These are phyloP conservation scores for Spatula versicolor DNA, from an alignment of 2,797 vertebrate genomes.

Conservation along the genomic window DNA sequence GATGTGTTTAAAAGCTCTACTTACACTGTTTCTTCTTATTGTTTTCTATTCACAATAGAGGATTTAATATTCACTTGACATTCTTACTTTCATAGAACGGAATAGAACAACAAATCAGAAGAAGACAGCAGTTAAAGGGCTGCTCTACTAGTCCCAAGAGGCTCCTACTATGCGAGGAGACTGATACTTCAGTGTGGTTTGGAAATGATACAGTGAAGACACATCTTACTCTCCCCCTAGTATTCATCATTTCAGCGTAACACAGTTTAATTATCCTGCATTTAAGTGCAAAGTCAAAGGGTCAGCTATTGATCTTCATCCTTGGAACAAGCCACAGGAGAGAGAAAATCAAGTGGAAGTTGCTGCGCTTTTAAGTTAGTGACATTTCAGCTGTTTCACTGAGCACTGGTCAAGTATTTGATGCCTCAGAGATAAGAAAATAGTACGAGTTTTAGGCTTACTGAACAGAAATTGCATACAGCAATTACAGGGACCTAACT, in stretches of 20 bases:
- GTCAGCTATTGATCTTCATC: slow-evolving; percentile 24
- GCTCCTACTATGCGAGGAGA: not conserved
- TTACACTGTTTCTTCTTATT: not conserved
- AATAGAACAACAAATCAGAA: not conserved
- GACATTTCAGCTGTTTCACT: not conserved
- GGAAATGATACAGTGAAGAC: not conserved
- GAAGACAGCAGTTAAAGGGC: not conserved
- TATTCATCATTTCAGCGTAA: slow-evolving; percentile 34
- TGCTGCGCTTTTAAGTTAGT: not conserved
- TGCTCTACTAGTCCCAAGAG: not conserved
- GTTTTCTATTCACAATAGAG: not conserved
- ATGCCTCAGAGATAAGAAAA: not conserved
- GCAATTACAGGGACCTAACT: not conserved
- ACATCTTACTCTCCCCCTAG: not conserved
- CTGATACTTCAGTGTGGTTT: not conserved
- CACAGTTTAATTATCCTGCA: slow-evolving; percentile 41
- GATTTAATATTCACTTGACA: not conserved
- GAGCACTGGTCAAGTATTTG: not conserved
- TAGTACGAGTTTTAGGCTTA: not conserved
- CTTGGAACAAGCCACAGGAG: slow-evolving; percentile 18
- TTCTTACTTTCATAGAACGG: not conserved
- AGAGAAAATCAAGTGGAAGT: slow-evolving; percentile 32
- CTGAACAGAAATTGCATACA: not conserved
- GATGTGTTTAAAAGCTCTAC: not conserved
- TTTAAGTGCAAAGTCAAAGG: slow-evolving; percentile 21